These are phyloP conservation scores for Euborellia annulipes DNA, from an alignment of 1,140 invertebrate species.

Conservation along the genomic window DNA sequence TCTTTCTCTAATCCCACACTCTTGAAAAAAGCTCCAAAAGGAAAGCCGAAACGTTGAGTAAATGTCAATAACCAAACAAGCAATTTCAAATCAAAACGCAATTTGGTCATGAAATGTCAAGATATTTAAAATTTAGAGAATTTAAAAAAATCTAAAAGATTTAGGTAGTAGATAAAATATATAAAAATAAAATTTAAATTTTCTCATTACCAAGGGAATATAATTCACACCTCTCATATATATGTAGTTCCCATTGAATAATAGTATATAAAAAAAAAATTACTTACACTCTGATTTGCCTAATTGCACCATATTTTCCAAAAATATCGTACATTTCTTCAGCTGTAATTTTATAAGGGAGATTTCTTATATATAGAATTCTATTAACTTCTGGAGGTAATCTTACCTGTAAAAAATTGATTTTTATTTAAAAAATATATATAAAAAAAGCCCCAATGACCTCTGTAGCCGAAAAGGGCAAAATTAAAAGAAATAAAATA, in stretches of 20 bases:
- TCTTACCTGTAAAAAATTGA: constrained; percentile 54
- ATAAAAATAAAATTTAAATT: not conserved
- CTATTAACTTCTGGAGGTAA: constrained; percentile 97
- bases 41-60: no score
- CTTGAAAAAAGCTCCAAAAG: no score
- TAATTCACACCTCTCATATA: not conserved
- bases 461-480: no score
- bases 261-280: constrained; percentile 7
- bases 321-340: constrained; percentile 99
- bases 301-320: constrained; percentile 97
- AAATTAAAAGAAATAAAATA: constrained; percentile 11
- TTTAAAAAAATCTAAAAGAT: not conserved
- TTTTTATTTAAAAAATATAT: constrained; percentile 10
- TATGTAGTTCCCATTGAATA: not conserved
- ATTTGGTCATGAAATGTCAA: not conserved
- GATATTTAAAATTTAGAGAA: not conserved
- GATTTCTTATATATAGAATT: constrained; percentile 90
- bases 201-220: not conserved
- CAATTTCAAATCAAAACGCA: no score
- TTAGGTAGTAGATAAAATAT: not conserved
- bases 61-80: no score
- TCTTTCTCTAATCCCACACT: no score
- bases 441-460: constrained; percentile 7
- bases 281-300: constrained; percentile 95
- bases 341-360: constrained; percentile 99